Evolutionary conservation across 2,113 vertebrate genomes (phyloP), one percentile per base, ranked within the genome.

Genomic region (Sander vitreus): DNA sequence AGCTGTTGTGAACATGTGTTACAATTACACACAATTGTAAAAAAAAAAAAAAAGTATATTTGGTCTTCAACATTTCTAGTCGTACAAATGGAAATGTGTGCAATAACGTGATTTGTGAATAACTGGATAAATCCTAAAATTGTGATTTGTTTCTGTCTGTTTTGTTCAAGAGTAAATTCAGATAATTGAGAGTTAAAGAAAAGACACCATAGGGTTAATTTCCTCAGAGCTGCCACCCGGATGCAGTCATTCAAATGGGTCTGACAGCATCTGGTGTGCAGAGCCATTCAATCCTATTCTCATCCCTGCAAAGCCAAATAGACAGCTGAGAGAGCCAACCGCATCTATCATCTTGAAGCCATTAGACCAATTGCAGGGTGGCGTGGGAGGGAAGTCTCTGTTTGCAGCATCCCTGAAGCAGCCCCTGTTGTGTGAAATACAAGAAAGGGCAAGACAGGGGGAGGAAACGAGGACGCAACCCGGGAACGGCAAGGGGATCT

Each of bases 341-440:
- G 43, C 73, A 78, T 84, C 50, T 15, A 23, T 65, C 71, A 76
- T 76, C 84, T 72, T 45, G 33, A 85, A 80, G 60, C 71, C 65
- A 69, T 84, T 70, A 53, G 58, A 83, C 95, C 95, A 95, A 96
- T 95, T 15, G 74, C 69, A 86, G 70, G 16, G 27, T 6, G 66
- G 51, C 13, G 77, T 62, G 89, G 94, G 94, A 27, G 92, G 93
- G 91, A 78, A 85, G 84, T 91, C 91, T 91, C 80, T 91, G 92
- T 87, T 92, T 94, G 93, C 93, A 94, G 94, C 93, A 94, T 95
- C 94, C 89, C 79, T 89, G 80, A 73, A 93, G 91, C 81, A 89
- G 91, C 80, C 85, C 87, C 80, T 94, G 90, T 85, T 93, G 84
- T 92, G 88, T 91, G 77, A 92, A 92, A 89, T 81, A 91, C 85